Conservation (phyloP, 2,888 invertebrate species). For the Aleiodes alternator region DNA sequence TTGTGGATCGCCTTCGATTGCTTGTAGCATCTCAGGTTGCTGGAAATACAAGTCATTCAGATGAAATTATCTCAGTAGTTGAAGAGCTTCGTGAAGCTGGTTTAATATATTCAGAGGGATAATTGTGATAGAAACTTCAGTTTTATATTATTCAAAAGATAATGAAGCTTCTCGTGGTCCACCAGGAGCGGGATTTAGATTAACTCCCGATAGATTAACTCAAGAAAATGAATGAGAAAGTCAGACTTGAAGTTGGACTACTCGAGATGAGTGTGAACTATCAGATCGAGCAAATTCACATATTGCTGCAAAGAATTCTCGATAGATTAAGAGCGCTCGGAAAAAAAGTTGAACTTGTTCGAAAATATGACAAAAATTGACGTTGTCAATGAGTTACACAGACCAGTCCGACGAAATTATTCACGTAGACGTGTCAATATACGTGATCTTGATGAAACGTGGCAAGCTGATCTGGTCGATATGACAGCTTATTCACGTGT, state of each 20-base stretch:
- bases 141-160: neutral
- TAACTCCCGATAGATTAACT: neutral
- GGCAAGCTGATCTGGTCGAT: conserved; percentile 68
- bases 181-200: too few species aligned
- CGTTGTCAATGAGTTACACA: conserved; percentile 68
- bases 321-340: neutral
- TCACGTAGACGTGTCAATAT: conserved; percentile 49
- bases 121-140: too few species aligned
- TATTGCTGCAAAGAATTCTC: neutral
- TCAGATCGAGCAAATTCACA: neutral
- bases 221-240: neutral
- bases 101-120: conserved; percentile 2
- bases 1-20: conserved; percentile 6
- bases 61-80: conserved; percentile 13
- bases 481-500: conserved; percentile 58
- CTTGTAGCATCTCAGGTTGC: neutral
- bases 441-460: conserved; percentile 63
- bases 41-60: neutral
- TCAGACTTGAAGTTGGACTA: too few species aligned
- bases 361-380: neutral
- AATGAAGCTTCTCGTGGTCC: neutral
- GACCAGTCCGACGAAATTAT: conserved; percentile 69
- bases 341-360: neutral
- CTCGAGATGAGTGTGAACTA: neutral
- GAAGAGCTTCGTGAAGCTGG: conserved; percentile 31